Percentiles rank a stretch among this genome's conserved stretches.
phyloP scores from a whole-genome alignment of 2,113 vertebrate species.

The Seriola dumerili region DNA sequence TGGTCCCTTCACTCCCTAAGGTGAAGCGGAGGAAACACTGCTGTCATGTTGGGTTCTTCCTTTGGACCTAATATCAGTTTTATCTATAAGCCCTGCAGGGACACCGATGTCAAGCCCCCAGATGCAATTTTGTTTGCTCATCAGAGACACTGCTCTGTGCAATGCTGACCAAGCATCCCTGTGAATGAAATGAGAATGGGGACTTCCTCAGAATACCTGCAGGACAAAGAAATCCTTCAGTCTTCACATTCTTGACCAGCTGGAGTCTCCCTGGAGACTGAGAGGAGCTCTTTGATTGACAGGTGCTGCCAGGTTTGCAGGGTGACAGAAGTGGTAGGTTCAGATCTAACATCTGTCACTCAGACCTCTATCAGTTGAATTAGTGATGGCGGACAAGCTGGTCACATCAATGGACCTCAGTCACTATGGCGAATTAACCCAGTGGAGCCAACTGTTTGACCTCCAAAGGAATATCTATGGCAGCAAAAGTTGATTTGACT shows the following conservation, averaged over 20 bases:
- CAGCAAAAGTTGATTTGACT: background rate
- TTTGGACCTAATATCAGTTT: conserved; percentile 1
- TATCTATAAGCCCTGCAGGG: background rate
- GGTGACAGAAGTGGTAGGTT: conserved; percentile 49
- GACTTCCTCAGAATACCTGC: conserved; percentile 28
- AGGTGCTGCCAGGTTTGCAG: conserved; percentile 52
- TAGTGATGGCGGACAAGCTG: background rate
- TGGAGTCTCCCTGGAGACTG: conserved; percentile 61
- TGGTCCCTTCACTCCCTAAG: background rate
- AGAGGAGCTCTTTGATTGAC: conserved; percentile 65
- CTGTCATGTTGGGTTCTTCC: background rate
- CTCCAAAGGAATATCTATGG: background rate
- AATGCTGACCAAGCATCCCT: conserved; percentile 41
- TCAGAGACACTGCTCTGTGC: background rate
- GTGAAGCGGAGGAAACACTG: background rate
- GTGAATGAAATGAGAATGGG: conserved; percentile 43
- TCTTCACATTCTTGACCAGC: conserved; percentile 60
- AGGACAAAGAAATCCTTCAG: conserved; percentile 60
- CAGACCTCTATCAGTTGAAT: background rate
- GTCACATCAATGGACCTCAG: background rate
- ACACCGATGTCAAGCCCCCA: background rate
- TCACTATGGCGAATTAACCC: background rate
- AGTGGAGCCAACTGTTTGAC: background rate
- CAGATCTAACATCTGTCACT: conserved; percentile 61
- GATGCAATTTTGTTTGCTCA: background rate